A percentile compares a stretch with the other conserved stretches of the same genome.
These are phyloP conservation scores for Oligia strigilis DNA, from an alignment of 2,888 invertebrate genomes.

Conservation along the genomic window DNA sequence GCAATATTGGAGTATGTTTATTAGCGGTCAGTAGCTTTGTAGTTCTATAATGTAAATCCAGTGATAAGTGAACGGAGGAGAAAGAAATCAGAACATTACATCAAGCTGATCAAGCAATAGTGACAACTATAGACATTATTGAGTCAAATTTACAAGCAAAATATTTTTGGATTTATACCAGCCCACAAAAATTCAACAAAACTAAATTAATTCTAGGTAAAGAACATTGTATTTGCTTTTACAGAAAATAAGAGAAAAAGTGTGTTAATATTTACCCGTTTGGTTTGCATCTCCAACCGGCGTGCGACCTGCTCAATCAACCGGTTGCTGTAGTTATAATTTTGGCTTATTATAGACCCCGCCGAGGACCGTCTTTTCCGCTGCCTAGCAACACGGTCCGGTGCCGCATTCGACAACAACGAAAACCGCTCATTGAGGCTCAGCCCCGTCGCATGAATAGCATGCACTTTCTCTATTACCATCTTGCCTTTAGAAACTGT, in stretches of 20 bases:
- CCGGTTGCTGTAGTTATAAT: slow-evolving; percentile 70
- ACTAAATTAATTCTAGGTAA: background rate
- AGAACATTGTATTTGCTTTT: background rate
- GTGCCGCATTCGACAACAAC: slow-evolving; percentile 70
- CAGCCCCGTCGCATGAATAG: slow-evolving; percentile 85
- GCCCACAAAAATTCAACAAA: background rate
- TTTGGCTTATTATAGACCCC: slow-evolving; percentile 66
- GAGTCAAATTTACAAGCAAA: background rate
- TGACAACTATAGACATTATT: background rate
- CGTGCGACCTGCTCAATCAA: slow-evolving; percentile 78
- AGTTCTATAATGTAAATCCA: background rate
- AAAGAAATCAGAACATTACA: background rate
- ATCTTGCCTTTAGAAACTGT: slow-evolving; percentile 64
- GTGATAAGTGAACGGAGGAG: background rate
- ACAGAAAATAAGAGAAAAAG: background rate
- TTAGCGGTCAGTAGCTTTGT: too few species aligned
- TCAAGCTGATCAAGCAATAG: too few species aligned
- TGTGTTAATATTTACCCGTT: slow-evolving; percentile 71
- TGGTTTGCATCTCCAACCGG: slow-evolving; percentile 76
- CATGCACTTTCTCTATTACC: slow-evolving; percentile 84
- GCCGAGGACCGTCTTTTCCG: slow-evolving; percentile 67
- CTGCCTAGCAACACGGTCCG: slow-evolving; percentile 56
- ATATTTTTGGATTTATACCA: background rate
- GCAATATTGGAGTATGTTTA: too few species aligned
- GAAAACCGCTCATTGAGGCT: slow-evolving; percentile 82